phyloP scores from a whole-genome alignment of 64 coral and sea anemone species.

The Porites lutea region DNA sequence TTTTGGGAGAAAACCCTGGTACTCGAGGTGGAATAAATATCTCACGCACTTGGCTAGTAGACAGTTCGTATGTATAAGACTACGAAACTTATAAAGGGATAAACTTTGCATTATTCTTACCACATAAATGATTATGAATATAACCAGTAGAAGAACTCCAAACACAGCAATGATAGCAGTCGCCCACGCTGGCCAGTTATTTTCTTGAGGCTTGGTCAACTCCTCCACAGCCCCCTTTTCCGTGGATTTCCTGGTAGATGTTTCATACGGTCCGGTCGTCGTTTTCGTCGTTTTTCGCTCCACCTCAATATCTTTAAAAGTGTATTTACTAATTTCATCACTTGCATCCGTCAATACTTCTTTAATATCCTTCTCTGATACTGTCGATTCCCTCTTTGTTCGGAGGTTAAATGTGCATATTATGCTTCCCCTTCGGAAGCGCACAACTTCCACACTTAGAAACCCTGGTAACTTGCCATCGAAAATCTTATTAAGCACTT shows the following conservation, averaged over 20 bases:
- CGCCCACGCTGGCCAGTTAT: neutral
- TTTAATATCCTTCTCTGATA: neutral
- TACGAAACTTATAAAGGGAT: too few species aligned
- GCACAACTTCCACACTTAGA: neutral
- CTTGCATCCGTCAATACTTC: neutral
- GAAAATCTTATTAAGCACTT: neutral
- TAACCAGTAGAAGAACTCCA: neutral
- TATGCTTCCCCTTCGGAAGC: conserved; percentile 44
- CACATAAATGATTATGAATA: neutral
- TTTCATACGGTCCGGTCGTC: neutral
- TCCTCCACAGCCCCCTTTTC: neutral
- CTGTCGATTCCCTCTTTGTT: neutral
- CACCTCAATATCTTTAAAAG: neutral
- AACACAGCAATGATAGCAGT: conserved; percentile 4
- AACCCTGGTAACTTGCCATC: neutral
- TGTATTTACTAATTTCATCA: neutral
- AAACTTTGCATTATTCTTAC: neutral
- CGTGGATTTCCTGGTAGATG: neutral
- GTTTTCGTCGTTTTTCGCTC: neutral
- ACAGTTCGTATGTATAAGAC: too few species aligned
- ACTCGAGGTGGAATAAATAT: too few species aligned
- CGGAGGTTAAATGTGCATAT: conserved; percentile 45
- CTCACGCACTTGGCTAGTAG: too few species aligned
- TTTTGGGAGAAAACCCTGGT: too few species aligned
- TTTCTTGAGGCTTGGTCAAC: neutral